Evolutionary conservation across 2,888 invertebrate genomes (phyloP).

Genomic region (Iphiclides podalirius): DNA sequence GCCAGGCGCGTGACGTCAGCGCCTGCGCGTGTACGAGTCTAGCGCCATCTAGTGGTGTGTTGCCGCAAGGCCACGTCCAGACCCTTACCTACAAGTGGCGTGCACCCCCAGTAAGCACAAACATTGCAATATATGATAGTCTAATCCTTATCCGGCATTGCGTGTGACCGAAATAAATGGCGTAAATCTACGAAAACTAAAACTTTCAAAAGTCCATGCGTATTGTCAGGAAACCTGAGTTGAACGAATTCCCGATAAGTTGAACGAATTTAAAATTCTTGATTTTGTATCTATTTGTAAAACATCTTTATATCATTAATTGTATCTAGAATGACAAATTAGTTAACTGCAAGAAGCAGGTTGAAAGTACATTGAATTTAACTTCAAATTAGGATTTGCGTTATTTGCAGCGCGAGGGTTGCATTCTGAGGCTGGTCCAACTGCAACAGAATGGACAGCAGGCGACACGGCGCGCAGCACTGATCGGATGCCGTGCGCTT

Average conservation of each 20-base stretch:
- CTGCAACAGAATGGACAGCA: conserved; percentile 31
- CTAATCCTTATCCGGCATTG: too few species aligned
- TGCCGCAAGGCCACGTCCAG: conserved; percentile 24
- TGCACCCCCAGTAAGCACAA: background rate
- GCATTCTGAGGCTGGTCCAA: conserved; percentile 47
- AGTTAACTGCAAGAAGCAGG: too few species aligned
- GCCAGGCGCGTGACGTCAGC: conserved; percentile 32
- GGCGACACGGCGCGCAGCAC: conserved; percentile 37
- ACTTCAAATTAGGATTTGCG: too few species aligned
- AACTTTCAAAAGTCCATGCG: background rate
- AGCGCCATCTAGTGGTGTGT: conserved; percentile 41
- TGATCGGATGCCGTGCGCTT: conserved; percentile 54
- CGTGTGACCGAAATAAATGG: too few species aligned
- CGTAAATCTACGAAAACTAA: background rate
- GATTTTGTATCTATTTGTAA: too few species aligned
- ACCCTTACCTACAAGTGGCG: background rate
- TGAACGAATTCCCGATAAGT: too few species aligned
- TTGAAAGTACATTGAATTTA: too few species aligned
- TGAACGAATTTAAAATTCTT: too few species aligned
- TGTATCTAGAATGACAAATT: too few species aligned
- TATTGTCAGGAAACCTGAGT: too few species aligned
- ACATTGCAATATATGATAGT: background rate
- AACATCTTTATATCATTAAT: too few species aligned
- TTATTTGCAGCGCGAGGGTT: conserved; percentile 55
- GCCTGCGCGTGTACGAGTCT: conserved; percentile 49